Evolutionary conservation across 2,797 vertebrate genomes (phyloP), one percentile per base, ranked within the genome.

Genomic region (Intellagama lesueurii): DNA sequence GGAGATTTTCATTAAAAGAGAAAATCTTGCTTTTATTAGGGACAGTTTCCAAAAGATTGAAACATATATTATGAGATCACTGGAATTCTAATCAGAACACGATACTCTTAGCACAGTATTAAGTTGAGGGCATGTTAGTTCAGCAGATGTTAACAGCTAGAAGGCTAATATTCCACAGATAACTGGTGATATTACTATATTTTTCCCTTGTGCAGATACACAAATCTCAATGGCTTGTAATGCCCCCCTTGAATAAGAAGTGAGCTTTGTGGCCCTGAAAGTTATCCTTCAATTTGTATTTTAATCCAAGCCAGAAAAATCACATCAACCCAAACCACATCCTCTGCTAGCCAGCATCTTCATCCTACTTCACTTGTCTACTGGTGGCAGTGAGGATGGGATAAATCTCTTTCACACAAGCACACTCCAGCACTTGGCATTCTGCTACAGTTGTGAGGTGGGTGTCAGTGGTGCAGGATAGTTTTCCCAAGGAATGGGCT

Each of bases 141-240:
- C 28, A 30, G 87, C 44, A 90, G 86, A 93, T 85, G 68, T 12
- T 94, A 90, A 90, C 77, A 85, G 47, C 0, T 93, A 78, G 70
- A 1, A 81, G 90, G 91, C 92, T 91, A 88, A 26, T 90, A 92
- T 84, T 88, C 73, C 35, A 24, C 70, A 81, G 49, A 2, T 84
- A 28, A 12, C 87, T 49, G 44, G 16, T 47, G 40, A 83, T 44
- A 69, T 70, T 69, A 35, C 28, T 40, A n/a, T 69, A 17, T 40
- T 83, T 17, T 47, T 24, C 26, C n/a, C 40, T 4, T n/a, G 52
- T 52, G 32, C 52, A 35, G 19, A 35, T n/a, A 17, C 28, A n/a
- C 4, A 28, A 66, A 83, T 83, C n/a, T 82, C 24, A 82, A 28
- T 35, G 22, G 35, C 28, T 83, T 83, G 26, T 28, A 47, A 83